Evolutionary conservation across 1,140 invertebrate genomes (phyloP), one percentile per base, ranked within the genome.

Genomic region (Formica selysi): DNA sequence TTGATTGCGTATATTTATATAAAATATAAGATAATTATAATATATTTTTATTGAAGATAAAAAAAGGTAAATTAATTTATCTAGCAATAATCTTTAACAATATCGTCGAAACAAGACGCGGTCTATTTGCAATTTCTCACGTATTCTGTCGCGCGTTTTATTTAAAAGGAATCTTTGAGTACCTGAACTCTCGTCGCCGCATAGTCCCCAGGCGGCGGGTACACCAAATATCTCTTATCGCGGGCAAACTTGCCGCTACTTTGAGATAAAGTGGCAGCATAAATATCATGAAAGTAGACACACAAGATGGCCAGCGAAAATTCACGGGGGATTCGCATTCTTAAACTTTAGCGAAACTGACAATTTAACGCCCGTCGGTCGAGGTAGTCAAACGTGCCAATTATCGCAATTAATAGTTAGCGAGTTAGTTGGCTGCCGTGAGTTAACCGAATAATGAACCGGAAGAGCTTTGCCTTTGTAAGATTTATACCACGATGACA

Each of bases 151-250:
- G 13, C 48, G 13, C 26, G 13, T 59, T 44, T 74, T 26, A 19
- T 48, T 36, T 48, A 11, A 57, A 26, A 59, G 3, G 54, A 22
- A 32, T 19, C 19, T 68, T 57, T 38, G 48, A 67, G 86, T 87
- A 95, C 94, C 94, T 95, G 94, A 41, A 95, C 84, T 93, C 94
- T 95, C 2, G 94, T 93, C 0, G 86, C 13, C 0, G 89, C 70
- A 6, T 38, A 74, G 38, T 22, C 26, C 19, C 68, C 74, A 0
- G 93, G 79, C 3, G 83, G 76, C 19, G 95, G 94, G 62, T 84
- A 94, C 32, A 95, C 93, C 65, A 95, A 90, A 87, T 94, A 93
- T 86, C 94, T 91, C 89, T 92, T 94, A 68, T 76, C 61, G 48
- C 92, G 87, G 44, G 65, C 79, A 71, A 84, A 62, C 54, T 71